Conservation (phyloP, 2,888 invertebrate species). For the Cheilosia impressa region DNA sequence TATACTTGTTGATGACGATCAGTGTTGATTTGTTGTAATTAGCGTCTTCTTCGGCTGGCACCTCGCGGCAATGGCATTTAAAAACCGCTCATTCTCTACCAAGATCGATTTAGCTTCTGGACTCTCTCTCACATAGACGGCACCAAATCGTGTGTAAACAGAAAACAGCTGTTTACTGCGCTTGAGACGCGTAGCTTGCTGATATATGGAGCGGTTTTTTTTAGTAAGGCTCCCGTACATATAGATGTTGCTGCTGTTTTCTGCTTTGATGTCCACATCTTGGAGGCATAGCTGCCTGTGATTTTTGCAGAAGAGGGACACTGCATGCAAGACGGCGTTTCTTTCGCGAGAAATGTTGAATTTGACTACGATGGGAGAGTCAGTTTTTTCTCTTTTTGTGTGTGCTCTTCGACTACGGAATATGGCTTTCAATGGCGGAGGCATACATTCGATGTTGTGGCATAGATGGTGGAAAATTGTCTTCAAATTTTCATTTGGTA, state of each 20-base stretch:
- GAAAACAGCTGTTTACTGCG: conserved; percentile 5
- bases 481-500: too few species aligned
- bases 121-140: not conserved
- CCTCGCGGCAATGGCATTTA: too few species aligned
- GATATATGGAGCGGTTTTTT: conserved; percentile 2
- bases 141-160: not conserved
- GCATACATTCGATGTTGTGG: too few species aligned
- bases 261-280: not conserved
- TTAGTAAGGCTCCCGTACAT: not conserved
- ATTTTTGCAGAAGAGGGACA: not conserved
- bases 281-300: not conserved
- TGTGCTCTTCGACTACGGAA: not conserved
- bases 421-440: not conserved
- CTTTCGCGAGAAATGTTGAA: not conserved
- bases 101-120: not conserved
- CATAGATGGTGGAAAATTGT: too few species aligned
- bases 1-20: too few species aligned
- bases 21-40: too few species aligned
- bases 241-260: conserved; percentile 4
- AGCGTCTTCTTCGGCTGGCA: too few species aligned
- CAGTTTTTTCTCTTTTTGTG: not conserved
- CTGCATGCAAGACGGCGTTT: conserved; percentile 4
- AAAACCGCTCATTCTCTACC: too few species aligned
- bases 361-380: conserved; percentile 8
- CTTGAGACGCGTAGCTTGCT: conserved; percentile 10